A percentile compares a stretch with the other conserved stretches of the same genome.
Conservation (phyloP, 2,797 vertebrate species). For the Bovichtus diacanthus region DNA sequence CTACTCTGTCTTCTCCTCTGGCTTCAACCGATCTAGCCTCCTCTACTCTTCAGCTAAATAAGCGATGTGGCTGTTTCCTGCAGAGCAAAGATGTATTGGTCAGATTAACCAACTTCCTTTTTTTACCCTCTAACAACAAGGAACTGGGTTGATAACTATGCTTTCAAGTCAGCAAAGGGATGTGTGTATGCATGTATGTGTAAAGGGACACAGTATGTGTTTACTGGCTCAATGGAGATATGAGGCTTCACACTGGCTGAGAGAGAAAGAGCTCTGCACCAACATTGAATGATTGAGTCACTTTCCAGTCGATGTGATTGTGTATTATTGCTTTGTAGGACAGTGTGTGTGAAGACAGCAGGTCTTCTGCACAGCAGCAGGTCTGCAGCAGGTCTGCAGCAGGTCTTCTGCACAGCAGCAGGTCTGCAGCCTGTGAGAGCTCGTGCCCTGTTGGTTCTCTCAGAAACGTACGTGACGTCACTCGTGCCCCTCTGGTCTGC, state of each 20-base stretch:
- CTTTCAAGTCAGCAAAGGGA: constrained; percentile 16
- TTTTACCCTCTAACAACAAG: neutral
- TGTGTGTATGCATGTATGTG: too few relatives aligned
- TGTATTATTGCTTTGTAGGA: too few relatives aligned
- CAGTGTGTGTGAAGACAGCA: too few relatives aligned
- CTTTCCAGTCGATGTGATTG: too few relatives aligned
- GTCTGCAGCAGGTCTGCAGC: too few relatives aligned
- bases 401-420: too few relatives aligned
- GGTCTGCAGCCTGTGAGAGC: constrained; percentile 23
- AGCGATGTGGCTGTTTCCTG: neutral
- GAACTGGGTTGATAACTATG: constrained; percentile 1
- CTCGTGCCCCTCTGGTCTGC: constrained; percentile 34
- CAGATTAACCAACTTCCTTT: constrained; percentile 41
- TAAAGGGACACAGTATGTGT: too few relatives aligned
- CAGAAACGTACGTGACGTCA: constrained; percentile 59
- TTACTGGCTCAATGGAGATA: neutral
- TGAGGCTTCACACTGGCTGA: neutral
- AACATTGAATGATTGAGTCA: neutral
- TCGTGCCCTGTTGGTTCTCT: constrained; percentile 31
- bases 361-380: too few relatives aligned
- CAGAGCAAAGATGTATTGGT: neutral
- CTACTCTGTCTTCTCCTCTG: neutral
- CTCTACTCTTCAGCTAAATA: neutral
- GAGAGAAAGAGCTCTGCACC: neutral
- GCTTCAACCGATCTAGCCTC: neutral